Base-by-base conservation (phyloP, 2,888 invertebrate genomes). In the Drosophila diplacantha region DNA sequence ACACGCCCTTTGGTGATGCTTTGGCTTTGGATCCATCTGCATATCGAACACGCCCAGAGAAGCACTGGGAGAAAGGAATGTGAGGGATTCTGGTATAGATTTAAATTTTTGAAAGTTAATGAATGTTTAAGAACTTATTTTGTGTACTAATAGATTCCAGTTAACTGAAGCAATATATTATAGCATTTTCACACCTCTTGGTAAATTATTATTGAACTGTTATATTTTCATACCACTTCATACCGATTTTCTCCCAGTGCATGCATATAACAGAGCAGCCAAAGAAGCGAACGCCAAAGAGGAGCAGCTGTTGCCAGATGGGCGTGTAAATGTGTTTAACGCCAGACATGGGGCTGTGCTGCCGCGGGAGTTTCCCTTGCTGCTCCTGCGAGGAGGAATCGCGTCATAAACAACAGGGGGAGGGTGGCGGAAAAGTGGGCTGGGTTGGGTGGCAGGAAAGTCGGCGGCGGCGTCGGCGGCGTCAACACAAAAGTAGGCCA, bases 251-350 rank as follows among this genome's bases (percentile, higher is more conserved):
- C 29, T 43, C 22, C 1, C 29, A 34, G 44, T 59, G 58, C 24
- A 16, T 49, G 57, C 65, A 68, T 71, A 65, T 71, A 65, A 69
- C 69, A 54, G 56, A 63, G 65, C 56, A 64, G 66, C 16, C 64
- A 68, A 65, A 57, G 50, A 46, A 68, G 66, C 43, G 54, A 31
- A 54, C 52, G 41, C 58, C 55, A 59, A 44, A 59, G 55, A 77
- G 64, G 70, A 76, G 72, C 77, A 77, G 77, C 77, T 77, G 77
- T 77, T 77, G 77, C 77, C 77, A 80, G 74, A 72, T 77, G 76
- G 76, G 76, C 72, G 76, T 79, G 76, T 67, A 72, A 76, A 69
- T 78, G 73, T 68, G 78, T 37, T 75, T 71, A 78, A 65, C 69
- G 71, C 65, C 61, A 66, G 57, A 49, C 70, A 60, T 49, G 59